Evolutionary conservation across 1,140 invertebrate genomes (phyloP), one percentile per base, ranked within the genome.

Genomic region (Caenorhabditis brenneri): DNA sequence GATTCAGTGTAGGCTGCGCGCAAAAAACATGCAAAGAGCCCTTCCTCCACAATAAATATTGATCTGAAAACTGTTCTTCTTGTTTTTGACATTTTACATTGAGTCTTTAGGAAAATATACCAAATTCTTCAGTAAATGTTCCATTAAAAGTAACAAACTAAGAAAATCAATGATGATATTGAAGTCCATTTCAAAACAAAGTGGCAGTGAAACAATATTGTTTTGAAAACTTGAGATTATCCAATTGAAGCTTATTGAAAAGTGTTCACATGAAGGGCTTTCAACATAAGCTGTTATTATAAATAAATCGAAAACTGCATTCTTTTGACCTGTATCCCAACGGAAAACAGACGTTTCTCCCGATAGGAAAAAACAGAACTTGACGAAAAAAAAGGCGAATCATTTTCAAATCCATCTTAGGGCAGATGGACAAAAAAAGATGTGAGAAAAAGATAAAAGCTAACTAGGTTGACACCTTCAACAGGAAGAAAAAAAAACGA

Each of bases 401-500:
- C 24, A 55, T 27, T 55, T 36, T 55, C 22, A 15, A 55, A 27
- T 42, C 39, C 12, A 6, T 12, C 39, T 6, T 42, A 42, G 39
- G 19, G n/a, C 19, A 46, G 46, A 39, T 7, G 4, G 65, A 74
- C 65, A 58, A 15, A 74, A 39, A 74, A 74, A 74, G 65, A 74
- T 74, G 65, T 19, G 22, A 42, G 65, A 74, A 39, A 46, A 74
- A 39, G 65, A 74, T 74, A 74, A 74, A 74, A 24, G 65, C 27
- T 74, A 74, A 74, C 65, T 74, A 46, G 65, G 65, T 42, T 74
- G 65, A 74, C 65, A 74, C 65, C 65, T 74, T 19, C 15, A 33
- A 29, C 29, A 6, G 7, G n/a, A 51, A n/a, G 15, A 6, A 51
- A n/a, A n/a, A 27, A n/a, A 55, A 27, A 55, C 7, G 27, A n/a